Evolutionary conservation across 2,888 invertebrate species (phyloP), one percentile per base, ranked within the genome.

Genomic region (Melikaiella ostensackeni): DNA sequence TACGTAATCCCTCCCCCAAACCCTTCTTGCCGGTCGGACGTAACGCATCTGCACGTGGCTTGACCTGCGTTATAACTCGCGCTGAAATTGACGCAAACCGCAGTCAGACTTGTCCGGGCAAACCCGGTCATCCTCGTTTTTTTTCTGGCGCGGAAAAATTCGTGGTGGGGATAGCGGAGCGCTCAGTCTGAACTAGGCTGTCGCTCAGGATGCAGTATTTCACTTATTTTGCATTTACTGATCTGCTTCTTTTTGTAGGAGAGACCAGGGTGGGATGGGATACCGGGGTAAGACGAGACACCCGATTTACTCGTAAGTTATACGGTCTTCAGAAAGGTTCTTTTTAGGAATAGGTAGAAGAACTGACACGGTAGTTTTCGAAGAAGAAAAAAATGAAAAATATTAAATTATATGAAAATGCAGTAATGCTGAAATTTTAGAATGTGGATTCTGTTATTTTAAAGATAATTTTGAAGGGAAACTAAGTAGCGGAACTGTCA

Each of bases 11-110:
- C 61, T 11, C 21, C 55, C 33, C 33, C 24, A 7, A n/a, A 59
- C 35, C 24, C 27, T 42, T 30, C 50, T 13, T 46, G 61, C 11
- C 61, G 35, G 21, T n/a, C 74, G 57, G 74, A 59, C 38, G 59
- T 57, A 59, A 74, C 59, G 74, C 57, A 59, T 74, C 74, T 74
- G 57, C 73, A 33, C 30, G 35, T 38, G 62, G n/a, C 35, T 42
- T 38, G 35, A 9, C 50, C 66, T 46, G 27, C 42, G 57, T 24
- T 46, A 46, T 66, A 16, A 2, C 42, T 19, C 46, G 11, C 66
- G 66, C 19, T 46, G 66, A 50, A 70, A 70, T 46, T 50, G 50
- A 70, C 30, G 27, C 46, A 70, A 70, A 70, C 30, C 27, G 19
- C 66, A 27, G 21, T n/a, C 9, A 33, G 9, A 62, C n/a, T 62